Conservation (phyloP, 2,113 vertebrate species). For the Bucco capensis region DNA sequence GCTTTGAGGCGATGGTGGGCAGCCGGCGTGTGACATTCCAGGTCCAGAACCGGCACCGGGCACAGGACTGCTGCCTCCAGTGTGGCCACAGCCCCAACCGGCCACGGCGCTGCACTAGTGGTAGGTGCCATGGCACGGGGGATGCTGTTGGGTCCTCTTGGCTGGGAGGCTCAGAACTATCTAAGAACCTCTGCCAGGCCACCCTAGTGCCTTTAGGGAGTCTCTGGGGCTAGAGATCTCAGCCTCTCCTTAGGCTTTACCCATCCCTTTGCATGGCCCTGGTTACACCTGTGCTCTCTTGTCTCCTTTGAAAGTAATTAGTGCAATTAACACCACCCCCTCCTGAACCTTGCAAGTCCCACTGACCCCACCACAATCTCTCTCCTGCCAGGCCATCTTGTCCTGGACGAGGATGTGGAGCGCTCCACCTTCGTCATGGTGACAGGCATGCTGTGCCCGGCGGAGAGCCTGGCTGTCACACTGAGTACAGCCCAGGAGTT, state of each 20-base stretch:
- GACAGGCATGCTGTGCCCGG: conserved; percentile 81
- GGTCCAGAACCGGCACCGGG: conserved; percentile 81
- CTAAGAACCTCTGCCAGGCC: not conserved
- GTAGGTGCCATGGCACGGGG: not conserved
- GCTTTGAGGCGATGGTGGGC: conserved; percentile 84
- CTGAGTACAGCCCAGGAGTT: conserved; percentile 87
- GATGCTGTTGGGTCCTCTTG: not conserved
- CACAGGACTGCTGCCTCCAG: conserved; percentile 83
- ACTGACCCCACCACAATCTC: not conserved
- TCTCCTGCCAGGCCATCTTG: conserved; percentile 83
- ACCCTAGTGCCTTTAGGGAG: accelerated
- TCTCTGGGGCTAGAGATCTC: not conserved
- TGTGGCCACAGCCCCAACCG: conserved; percentile 66
- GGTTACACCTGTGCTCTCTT: not conserved
- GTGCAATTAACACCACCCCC: not conserved
- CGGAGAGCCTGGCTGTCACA: conserved; percentile 83
- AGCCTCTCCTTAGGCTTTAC: not conserved
- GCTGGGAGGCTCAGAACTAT: accelerated
- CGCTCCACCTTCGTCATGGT: conserved; percentile 84
- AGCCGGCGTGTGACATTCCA: conserved; percentile 83
- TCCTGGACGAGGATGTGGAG: conserved; percentile 88
- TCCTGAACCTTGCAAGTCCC: not conserved
- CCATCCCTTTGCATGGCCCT: not conserved
- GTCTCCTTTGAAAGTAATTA: not conserved
- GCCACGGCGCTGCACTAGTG: conserved; percentile 76